A percentile compares a stretch with the other conserved stretches of the same genome.
Evolutionary conservation across 2,888 invertebrate species (phyloP).

Genomic region (Lepeophtheirus nordmannii): DNA sequence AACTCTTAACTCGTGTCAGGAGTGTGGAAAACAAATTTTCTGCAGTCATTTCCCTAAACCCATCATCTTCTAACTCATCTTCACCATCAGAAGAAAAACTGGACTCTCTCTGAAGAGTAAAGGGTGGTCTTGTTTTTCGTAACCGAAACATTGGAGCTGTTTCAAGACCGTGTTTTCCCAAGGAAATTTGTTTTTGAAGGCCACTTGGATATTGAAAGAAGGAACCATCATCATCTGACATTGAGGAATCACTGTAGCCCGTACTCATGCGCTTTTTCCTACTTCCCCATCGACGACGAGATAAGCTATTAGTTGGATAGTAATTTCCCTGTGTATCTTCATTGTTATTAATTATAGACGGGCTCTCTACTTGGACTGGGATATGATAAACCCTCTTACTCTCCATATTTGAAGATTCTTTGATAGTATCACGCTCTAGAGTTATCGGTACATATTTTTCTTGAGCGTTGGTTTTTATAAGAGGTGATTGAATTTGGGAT

Average conservation of each 20-base stretch:
- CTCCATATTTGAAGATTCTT: background rate
- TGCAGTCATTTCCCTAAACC: constrained; percentile 75
- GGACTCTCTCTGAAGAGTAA: constrained; percentile 37
- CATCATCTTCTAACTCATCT: constrained; percentile 65
- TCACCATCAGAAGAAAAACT: constrained; percentile 68
- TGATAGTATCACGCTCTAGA: background rate
- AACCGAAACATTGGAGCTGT: constrained; percentile 12
- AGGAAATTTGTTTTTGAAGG: constrained; percentile 24
- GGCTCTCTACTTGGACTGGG: constrained; percentile 16
- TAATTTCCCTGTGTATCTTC: background rate
- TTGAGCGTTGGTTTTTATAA: background rate
- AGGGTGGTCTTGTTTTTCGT: constrained; percentile 22
- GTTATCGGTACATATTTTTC: constrained; percentile 2
- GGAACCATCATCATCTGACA: constrained; percentile 16
- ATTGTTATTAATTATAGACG: background rate
- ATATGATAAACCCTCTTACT: background rate
- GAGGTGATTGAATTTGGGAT: background rate
- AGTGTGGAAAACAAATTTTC: constrained; percentile 77
- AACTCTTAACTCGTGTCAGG: constrained; percentile 50
- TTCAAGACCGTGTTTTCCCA: constrained; percentile 22
- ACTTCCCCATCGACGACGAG: constrained; percentile 18
- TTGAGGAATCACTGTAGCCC: constrained; percentile 23
- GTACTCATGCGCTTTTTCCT: constrained; percentile 22
- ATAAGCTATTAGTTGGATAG: constrained; percentile 6
- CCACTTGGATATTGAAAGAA: constrained; percentile 11